phyloP scores from a whole-genome alignment of 2,888 invertebrate species.

The Dolichopus griseipennis region DNA sequence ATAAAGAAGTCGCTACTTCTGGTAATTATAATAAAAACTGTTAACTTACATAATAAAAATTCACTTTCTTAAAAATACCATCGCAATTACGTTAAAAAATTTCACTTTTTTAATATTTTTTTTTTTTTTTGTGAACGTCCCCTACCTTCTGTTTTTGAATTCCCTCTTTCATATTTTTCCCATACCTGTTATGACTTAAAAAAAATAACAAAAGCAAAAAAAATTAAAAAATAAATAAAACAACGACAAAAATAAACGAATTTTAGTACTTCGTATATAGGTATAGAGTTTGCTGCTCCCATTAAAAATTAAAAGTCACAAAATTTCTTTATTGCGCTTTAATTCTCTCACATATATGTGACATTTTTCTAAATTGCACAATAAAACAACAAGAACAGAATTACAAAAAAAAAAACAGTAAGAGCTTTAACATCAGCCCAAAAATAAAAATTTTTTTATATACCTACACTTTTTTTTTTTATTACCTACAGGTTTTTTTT shows the following conservation, averaged over 20 bases:
- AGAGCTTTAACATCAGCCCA: background rate
- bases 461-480: background rate
- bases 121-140: no score
- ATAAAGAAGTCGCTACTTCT: no score
- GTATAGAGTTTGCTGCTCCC: background rate
- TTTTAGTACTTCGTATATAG: no score
- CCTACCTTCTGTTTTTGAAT: no score
- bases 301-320: slow-evolving; percentile 1
- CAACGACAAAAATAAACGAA: no score
- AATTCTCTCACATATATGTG: slow-evolving; percentile 3
- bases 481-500: slow-evolving; percentile 4
- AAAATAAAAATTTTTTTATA: background rate
- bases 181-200: background rate
- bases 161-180: background rate
- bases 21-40: no score
- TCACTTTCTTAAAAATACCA: no score
- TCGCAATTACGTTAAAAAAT: no score
- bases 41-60: no score
- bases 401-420: background rate
- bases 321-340: slow-evolving; percentile 6
- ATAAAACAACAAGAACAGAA: background rate
- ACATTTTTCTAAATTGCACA: slow-evolving; percentile 1
- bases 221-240: no score
- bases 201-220: no score
- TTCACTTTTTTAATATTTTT: no score